Percentiles rank a stretch among this genome's conserved stretches.
These are phyloP conservation scores for Nemoura dubitans DNA, from an alignment of 2,888 invertebrate genomes.

Conservation along the genomic window DNA sequence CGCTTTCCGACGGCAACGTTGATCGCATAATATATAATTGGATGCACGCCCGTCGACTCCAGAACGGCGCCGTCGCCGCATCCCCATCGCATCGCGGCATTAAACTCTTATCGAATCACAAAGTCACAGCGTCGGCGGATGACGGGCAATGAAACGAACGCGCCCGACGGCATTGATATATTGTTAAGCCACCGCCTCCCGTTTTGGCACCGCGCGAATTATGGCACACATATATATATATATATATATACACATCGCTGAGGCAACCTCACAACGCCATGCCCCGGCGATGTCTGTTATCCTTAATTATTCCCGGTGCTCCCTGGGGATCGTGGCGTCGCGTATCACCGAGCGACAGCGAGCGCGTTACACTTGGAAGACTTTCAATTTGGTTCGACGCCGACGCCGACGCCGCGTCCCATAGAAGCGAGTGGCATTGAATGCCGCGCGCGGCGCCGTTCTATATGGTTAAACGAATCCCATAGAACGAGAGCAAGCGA, in stretches of 20 bases:
- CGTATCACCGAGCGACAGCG: constrained; percentile 29
- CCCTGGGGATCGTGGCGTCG: constrained; percentile 16
- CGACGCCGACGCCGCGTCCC: neutral
- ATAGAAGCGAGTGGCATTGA: neutral
- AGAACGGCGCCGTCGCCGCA: too few species aligned
- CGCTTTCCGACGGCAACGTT: too few species aligned
- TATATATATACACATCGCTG: neutral
- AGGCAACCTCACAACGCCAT: neutral
- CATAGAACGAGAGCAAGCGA: neutral
- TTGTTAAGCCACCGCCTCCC: constrained; percentile 8
- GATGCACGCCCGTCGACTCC: too few species aligned
- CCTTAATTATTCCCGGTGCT: constrained; percentile 28
- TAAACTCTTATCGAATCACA: neutral
- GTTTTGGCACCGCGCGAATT: neutral
- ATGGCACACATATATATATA: too few species aligned
- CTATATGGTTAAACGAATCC: constrained; percentile 13
- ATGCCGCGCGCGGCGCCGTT: neutral
- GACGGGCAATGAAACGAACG: neutral
- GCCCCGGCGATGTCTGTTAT: neutral
- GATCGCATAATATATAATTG: too few species aligned
- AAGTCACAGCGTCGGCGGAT: neutral
- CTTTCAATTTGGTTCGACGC: constrained; percentile 29
- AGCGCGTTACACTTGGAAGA: neutral
- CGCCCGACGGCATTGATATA: neutral
- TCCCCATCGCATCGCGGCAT: neutral